Evolutionary conservation across 2,113 vertebrate genomes (phyloP), one percentile per base, ranked within the genome.

Genomic region (Chloebia gouldiae): DNA sequence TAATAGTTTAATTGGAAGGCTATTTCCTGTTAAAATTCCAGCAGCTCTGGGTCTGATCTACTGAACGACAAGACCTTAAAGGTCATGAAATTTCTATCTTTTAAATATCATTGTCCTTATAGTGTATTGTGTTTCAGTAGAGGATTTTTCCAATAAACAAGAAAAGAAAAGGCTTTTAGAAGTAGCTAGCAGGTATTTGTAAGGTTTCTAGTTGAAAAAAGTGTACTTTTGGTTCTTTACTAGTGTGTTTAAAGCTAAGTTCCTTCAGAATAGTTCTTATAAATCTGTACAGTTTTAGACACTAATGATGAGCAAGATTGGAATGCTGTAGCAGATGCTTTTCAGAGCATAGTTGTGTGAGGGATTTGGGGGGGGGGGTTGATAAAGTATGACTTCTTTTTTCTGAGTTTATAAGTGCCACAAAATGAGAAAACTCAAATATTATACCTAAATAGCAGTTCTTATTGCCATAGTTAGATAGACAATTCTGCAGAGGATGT

Each of bases 81-180:
- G 31, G 64, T 94, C 82, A 88, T 83, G 47, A 73, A 75, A 78
- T 88, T 66, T 94, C 61, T 86, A 50, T 83, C 66, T 85, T 92
- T 90, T 95, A 93, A 90, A 88, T 90, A 51, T 33, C 18, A 13
- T 88, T 75, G 77, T 95, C 28, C 44, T 88, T 68, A n/a, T 81
- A 88, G 60, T 63, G 56, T 60, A 86, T 86, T 94, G 60, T 94
- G 49, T 65, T 63, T n/a, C 3, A 3, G 35, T 92, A n/a, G 72
- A 91, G 35, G 56, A 78, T 79, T 95, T 95, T 94, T 91, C 69
- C 49, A 68, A 81, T 75, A 92, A 94, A 91, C 83, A 93, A 68
- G 88, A 75, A 72, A 49, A 91, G 53, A 80, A 95, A 90, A 83
- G 39, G 22, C 39, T 71, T 92, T 92, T 92, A 66, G 72, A 88